These are phyloP conservation scores for Amorpha juglandis DNA, from an alignment of 2,888 invertebrate genomes.

Conservation along the genomic window DNA sequence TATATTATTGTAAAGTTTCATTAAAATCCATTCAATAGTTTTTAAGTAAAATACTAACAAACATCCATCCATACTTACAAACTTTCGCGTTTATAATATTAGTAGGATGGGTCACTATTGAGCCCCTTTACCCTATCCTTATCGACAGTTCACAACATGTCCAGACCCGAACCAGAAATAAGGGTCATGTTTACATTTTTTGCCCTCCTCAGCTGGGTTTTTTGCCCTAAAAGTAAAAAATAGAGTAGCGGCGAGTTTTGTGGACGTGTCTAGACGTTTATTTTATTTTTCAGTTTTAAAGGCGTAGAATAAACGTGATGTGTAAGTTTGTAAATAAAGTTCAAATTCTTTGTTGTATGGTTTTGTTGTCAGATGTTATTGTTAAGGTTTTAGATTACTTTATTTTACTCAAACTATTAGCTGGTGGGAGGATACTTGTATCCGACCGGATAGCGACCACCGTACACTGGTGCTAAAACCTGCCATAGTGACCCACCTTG, in stretches of 20 bases:
- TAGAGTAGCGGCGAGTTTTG: conserved; percentile 14
- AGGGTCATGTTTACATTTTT: conserved; percentile 32
- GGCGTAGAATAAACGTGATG: conserved; percentile 7
- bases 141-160: conserved; percentile 31
- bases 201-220: conserved; percentile 17
- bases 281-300: conserved; percentile 6
- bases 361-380: too few relatives aligned
- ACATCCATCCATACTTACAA: too few relatives aligned
- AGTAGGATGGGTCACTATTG: neutral
- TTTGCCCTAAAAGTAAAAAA: conserved; percentile 17
- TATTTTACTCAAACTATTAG: too few relatives aligned
- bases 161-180: conserved; percentile 28
- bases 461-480: too few relatives aligned
- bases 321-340: neutral
- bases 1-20: too few relatives aligned
- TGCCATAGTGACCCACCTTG: too few relatives aligned
- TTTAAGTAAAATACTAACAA: too few relatives aligned
- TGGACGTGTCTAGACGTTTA: conserved; percentile 9
- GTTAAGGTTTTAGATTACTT: too few relatives aligned
- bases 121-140: conserved; percentile 18
- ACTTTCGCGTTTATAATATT: too few relatives aligned
- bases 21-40: too few relatives aligned
- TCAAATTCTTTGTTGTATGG: neutral
- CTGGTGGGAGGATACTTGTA: too few relatives aligned
- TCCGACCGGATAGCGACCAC: too few relatives aligned